These are phyloP conservation scores for Polia nebulosa DNA, from an alignment of 2,888 invertebrate genomes.

Conservation along the genomic window DNA sequence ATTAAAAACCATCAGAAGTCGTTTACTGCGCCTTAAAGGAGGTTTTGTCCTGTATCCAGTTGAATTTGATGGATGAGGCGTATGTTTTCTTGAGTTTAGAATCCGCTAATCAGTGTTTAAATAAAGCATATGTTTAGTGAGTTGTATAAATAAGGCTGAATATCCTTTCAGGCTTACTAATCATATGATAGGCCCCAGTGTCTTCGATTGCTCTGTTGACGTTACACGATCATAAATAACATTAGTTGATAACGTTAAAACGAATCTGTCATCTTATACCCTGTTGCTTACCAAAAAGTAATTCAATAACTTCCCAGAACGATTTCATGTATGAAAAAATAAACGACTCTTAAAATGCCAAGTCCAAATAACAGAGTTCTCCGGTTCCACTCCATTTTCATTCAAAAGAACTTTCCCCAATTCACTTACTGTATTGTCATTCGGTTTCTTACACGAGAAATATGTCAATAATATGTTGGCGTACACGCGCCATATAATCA, in stretches of 20 bases:
- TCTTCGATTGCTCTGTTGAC: neutral
- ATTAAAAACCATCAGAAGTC: too few relatives aligned
- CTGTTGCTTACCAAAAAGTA: neutral
- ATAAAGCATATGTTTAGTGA: too few relatives aligned
- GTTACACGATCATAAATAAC: neutral
- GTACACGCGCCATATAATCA: slow-evolving; percentile 41
- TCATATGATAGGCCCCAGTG: neutral
- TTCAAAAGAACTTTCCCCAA: slow-evolving; percentile 55
- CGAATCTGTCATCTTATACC: slow-evolving; percentile 31
- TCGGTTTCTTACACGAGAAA: slow-evolving; percentile 44
- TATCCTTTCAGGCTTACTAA: neutral
- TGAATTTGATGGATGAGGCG: too few relatives aligned
- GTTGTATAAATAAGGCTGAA: too few relatives aligned
- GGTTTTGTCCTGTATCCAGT: too few relatives aligned
- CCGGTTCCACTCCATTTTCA: neutral
- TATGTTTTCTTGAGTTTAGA: too few relatives aligned
- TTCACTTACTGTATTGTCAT: slow-evolving; percentile 34
- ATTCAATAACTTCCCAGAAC: slow-evolving; percentile 4
- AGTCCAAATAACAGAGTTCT: neutral
- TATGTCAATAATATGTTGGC: slow-evolving; percentile 57
- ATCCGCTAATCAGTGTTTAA: too few relatives aligned
- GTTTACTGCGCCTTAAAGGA: too few relatives aligned
- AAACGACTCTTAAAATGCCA: slow-evolving; percentile 11
- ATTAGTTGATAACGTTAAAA: neutral
- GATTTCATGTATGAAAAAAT: neutral